Conservation (phyloP, 2,888 invertebrate species). For the Rhingia campestris region DNA sequence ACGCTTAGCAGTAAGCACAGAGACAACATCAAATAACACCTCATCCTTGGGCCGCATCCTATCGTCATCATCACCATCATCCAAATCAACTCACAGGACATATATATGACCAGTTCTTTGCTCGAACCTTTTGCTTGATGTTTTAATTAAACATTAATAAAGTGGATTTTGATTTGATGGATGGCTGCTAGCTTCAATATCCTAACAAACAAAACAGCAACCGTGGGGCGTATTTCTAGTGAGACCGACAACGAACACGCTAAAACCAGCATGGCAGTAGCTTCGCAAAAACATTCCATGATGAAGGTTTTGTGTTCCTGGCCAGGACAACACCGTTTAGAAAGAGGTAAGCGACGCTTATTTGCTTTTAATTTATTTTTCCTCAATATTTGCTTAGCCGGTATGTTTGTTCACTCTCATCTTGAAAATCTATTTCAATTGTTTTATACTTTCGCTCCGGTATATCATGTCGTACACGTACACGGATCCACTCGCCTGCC, state of each 20-base stretch:
- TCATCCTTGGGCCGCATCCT: slow-evolving; percentile 18
- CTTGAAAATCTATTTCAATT: slow-evolving; percentile 73
- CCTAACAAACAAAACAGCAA: slow-evolving; percentile 46
- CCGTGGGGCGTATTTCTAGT: neutral
- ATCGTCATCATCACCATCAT: neutral
- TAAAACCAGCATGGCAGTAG: slow-evolving; percentile 20
- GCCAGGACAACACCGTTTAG: slow-evolving; percentile 8
- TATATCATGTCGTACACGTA: slow-evolving; percentile 29
- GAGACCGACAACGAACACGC: neutral
- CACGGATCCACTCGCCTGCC: no score
- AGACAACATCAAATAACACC: slow-evolving; percentile 52
- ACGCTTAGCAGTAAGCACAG: slow-evolving; percentile 36
- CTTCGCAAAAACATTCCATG: slow-evolving; percentile 22
- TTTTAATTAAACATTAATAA: slow-evolving; percentile 71
- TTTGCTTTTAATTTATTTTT: slow-evolving; percentile 74
- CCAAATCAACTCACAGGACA: slow-evolving; percentile 21
- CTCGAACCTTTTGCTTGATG: slow-evolving; percentile 54
- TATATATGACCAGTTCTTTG: slow-evolving; percentile 27
- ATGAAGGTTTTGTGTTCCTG: slow-evolving; percentile 23
- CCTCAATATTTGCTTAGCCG: slow-evolving; percentile 71
- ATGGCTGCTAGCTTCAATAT: slow-evolving; percentile 48
- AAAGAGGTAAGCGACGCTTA: slow-evolving; percentile 51
- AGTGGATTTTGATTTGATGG: slow-evolving; percentile 62
- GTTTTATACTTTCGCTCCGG: slow-evolving; percentile 53
- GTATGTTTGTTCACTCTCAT: slow-evolving; percentile 71